These are phyloP conservation scores for Drosophila meridiana DNA, from an alignment of 2,888 invertebrate species.

Conservation along the genomic window DNA sequence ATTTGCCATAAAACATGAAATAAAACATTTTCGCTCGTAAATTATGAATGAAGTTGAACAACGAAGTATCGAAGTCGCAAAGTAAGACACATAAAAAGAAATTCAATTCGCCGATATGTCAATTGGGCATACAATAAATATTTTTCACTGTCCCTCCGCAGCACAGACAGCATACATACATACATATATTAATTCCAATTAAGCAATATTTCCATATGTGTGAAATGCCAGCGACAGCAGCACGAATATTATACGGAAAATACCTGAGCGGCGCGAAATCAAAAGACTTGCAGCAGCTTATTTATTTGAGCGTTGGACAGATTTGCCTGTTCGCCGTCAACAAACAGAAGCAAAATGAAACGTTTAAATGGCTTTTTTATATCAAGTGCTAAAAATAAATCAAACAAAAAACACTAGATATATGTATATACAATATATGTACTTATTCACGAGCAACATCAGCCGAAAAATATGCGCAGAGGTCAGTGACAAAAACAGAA, in stretches of 20 bases:
- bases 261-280: constrained; percentile 20
- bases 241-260: neutral
- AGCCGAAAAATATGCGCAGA: constrained; percentile 37
- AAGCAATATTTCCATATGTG: constrained; percentile 20
- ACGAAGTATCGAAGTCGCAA: constrained; percentile 33
- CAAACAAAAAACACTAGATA: constrained; percentile 19
- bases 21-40: constrained; percentile 77
- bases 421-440: constrained; percentile 9
- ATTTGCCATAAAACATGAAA: constrained; percentile 77
- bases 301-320: constrained; percentile 30
- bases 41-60: constrained; percentile 66
- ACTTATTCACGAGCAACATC: constrained; percentile 32
- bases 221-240: constrained; percentile 9
- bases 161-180: constrained; percentile 1
- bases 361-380: constrained; percentile 53
- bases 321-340: constrained; percentile 11
- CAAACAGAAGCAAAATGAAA: constrained; percentile 36
- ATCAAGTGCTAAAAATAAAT: constrained; percentile 68
- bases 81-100: constrained; percentile 32
- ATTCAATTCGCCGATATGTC: constrained; percentile 24
- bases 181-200: constrained; percentile 47
- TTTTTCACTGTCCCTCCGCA: constrained; percentile 6
- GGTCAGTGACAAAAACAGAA: constrained; percentile 52
- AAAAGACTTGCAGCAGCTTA: constrained; percentile 48
- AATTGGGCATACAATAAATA: constrained; percentile 7